Conservation (phyloP, 92 coral and sea anemone genomes). For the Desmophyllum pertusum region DNA sequence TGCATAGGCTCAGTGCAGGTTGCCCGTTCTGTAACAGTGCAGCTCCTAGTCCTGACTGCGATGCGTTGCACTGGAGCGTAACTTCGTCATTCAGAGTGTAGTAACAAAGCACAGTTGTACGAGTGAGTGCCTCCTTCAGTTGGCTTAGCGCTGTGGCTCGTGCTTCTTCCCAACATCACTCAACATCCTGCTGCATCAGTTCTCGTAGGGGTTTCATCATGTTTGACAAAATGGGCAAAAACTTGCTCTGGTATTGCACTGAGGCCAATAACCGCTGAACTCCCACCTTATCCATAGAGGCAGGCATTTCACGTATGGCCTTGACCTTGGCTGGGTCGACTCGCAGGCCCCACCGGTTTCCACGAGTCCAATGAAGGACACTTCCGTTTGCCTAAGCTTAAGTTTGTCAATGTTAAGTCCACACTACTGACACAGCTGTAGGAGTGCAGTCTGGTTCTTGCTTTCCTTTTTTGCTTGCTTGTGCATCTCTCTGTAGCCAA, state of each 20-base stretch:
- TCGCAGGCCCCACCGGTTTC: conserved; percentile 35
- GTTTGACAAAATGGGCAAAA: conserved; percentile 44
- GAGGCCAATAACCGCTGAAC: conserved; percentile 39
- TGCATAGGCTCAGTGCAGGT: conserved; percentile 66
- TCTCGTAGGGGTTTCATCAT: neutral
- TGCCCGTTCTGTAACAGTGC: conserved; percentile 55
- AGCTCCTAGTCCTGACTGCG: conserved; percentile 49
- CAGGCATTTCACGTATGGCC: conserved; percentile 68
- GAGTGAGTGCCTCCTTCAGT: conserved; percentile 42
- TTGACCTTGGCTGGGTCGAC: conserved; percentile 59
- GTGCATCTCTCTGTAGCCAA: no score
- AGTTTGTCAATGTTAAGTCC: no score
- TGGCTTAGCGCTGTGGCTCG: no score
- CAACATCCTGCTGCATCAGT: neutral
- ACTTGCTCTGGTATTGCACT: neutral
- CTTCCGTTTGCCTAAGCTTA: conserved; percentile 37
- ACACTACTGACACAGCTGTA: no score
- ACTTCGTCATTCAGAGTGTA: no score
- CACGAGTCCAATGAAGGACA: conserved; percentile 49
- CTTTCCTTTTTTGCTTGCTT: no score
- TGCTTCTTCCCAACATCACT: conserved; percentile 38
- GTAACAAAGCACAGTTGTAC: conserved; percentile 38
- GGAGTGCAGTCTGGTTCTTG: no score
- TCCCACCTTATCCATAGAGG: conserved; percentile 53
- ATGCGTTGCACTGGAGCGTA: conserved; percentile 66